phyloP scores from a whole-genome alignment of 2,888 invertebrate species.

The Stenoptilia bipunctidactyla region DNA sequence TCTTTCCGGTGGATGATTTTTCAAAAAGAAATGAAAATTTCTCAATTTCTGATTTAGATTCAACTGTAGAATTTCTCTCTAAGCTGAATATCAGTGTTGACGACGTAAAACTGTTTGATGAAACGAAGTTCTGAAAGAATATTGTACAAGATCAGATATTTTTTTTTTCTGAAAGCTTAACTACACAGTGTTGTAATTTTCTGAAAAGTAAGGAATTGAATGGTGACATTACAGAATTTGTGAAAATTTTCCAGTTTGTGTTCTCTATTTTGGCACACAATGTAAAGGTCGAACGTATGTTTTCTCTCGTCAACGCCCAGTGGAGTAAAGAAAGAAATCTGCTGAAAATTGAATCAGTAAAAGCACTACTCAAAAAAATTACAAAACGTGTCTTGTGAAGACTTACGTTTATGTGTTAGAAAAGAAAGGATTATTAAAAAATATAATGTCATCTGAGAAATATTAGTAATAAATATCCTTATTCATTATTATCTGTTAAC shows the following conservation, averaged over 20 bases:
- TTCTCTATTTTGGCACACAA: constrained; percentile 2
- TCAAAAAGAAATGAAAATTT: constrained; percentile 8
- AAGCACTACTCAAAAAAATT: constrained; percentile 5
- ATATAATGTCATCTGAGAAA: constrained; percentile 4
- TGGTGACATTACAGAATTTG: constrained; percentile 1
- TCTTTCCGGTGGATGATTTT: constrained; percentile 5
- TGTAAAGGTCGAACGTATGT: constrained; percentile 4
- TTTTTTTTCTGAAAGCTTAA: constrained; percentile 10
- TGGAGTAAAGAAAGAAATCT: constrained; percentile 5
- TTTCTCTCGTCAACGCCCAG: constrained; percentile 5
- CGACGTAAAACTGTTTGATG: constrained; percentile 3
- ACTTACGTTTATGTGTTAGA: neutral
- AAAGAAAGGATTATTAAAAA: too few relatives aligned
- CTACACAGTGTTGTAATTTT: constrained; percentile 9
- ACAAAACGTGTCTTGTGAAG: constrained; percentile 6
- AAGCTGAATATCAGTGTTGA: constrained; percentile 4
- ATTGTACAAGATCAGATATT: constrained; percentile 8
- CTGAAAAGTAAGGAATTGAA: constrained; percentile 1
- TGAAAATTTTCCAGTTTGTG: neutral
- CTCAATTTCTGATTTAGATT: constrained; percentile 6
- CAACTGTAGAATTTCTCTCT: constrained; percentile 7
- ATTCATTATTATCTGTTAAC: constrained; percentile 8
- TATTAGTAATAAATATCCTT: constrained; percentile 9
- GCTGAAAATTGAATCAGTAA: constrained; percentile 1
- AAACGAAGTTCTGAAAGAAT: constrained; percentile 10